Conservation (phyloP, 2,113 vertebrate genomes). For the Macroglossus sobrinus region DNA sequence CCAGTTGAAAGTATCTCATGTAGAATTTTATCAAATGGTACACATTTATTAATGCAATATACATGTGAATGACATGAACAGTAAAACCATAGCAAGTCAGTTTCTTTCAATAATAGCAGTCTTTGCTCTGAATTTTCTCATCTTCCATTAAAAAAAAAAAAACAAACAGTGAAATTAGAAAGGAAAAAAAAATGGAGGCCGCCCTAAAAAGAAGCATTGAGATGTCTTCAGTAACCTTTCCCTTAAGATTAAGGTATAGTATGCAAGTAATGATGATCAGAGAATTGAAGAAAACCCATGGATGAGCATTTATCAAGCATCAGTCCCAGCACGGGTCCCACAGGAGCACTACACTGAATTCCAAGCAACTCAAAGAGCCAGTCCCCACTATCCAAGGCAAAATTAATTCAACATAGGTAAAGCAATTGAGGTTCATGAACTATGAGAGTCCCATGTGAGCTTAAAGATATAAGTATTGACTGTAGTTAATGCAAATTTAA, state of each 20-base stretch:
- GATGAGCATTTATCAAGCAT: background rate
- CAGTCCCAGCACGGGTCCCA: background rate
- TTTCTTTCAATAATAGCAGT: background rate
- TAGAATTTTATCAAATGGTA: background rate
- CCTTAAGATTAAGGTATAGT: background rate
- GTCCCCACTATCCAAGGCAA: background rate
- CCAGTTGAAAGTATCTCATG: background rate
- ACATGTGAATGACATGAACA: background rate
- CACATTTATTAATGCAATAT: background rate
- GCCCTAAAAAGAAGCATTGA: background rate
- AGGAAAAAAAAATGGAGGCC: background rate
- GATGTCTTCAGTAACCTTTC: background rate
- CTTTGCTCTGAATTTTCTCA: slow-evolving; percentile 15
- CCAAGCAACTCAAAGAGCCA: background rate
- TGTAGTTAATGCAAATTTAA: background rate
- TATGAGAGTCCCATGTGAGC: background rate
- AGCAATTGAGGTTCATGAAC: background rate
- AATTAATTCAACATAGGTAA: background rate
- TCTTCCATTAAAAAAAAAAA: background rate
- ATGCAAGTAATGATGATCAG: background rate
- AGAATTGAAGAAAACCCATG: background rate
- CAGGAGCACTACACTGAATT: background rate
- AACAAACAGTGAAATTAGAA: background rate
- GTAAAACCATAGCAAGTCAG: background rate
- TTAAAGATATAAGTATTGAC: background rate